Conservation (phyloP, 1,140 invertebrate species). For the Platorchestia sp. region DNA sequence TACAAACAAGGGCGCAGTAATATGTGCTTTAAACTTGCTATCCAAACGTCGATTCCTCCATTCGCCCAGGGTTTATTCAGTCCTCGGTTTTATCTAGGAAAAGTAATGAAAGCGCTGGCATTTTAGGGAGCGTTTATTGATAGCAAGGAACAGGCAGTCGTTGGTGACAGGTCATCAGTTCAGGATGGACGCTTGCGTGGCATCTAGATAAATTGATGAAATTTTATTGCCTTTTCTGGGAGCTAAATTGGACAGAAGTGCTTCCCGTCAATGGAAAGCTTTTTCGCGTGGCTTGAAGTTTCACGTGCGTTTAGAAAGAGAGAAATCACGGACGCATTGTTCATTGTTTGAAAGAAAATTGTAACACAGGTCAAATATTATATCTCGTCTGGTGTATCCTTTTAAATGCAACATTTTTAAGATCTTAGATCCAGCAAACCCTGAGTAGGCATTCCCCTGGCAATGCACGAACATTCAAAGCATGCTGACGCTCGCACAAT, state of each 20-base stretch:
- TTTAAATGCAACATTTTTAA: no score
- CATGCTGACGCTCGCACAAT: no score
- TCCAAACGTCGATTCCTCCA: not conserved
- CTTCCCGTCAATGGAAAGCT: not conserved
- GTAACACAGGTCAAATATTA: no score
- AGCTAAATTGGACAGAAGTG: not conserved
- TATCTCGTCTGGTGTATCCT: no score
- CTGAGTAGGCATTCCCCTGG: no score
- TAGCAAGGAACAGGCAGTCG: not conserved
- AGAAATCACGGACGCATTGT: not conserved
- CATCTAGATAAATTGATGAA: slow-evolving; percentile 20
- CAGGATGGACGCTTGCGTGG: not conserved
- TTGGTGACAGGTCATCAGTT: slow-evolving; percentile 43
- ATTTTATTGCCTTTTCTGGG: slow-evolving; percentile 16
- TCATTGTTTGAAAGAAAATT: no score
- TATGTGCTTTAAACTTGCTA: no score
- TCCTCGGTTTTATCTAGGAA: not conserved
- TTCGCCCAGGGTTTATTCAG: not conserved
- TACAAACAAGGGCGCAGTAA: no score
- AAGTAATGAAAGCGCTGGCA: slow-evolving; percentile 2
- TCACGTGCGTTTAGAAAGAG: not conserved
- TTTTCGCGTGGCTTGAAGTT: not conserved
- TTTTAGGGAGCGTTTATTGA: not conserved
- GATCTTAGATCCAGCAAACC: no score
- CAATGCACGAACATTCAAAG: no score